These are phyloP conservation scores for Diadema setosum DNA, from an alignment of 35 echinoderm and acorn worm genomes.

Conservation along the genomic window DNA sequence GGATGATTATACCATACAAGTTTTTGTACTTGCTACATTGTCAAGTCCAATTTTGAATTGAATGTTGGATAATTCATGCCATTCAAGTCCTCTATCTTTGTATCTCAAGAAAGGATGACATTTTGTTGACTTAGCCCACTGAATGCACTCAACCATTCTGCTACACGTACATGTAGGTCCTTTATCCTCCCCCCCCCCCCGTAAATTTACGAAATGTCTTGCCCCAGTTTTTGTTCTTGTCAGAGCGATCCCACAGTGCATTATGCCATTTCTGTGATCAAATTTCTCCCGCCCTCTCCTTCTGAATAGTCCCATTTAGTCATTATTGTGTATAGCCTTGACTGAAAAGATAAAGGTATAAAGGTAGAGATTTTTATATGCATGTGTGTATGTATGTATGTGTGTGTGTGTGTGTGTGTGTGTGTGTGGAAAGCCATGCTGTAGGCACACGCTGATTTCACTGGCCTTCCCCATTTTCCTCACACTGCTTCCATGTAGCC, in stretches of 20 bases:
- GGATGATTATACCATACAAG: too few relatives aligned
- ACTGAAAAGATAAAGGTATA: too few relatives aligned
- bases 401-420: background rate
- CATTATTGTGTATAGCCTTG: constrained; percentile 10
- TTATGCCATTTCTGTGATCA: background rate
- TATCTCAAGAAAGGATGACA: too few relatives aligned
- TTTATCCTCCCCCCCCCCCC: background rate
- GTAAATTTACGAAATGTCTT: background rate
- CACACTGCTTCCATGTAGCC: background rate
- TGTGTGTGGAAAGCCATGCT: background rate
- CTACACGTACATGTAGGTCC: background rate
- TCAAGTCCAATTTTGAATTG: too few relatives aligned
- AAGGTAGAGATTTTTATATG: too few relatives aligned
- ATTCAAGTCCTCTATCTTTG: too few relatives aligned
- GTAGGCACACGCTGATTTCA: background rate
- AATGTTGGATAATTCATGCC: too few relatives aligned
- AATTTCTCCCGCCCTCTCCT: too few relatives aligned
- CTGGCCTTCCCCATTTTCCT: background rate
- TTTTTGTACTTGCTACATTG: too few relatives aligned
- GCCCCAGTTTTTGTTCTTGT: background rate
- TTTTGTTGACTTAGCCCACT: too few relatives aligned
- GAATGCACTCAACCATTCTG: background rate
- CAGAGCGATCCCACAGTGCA: background rate
- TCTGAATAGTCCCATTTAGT: background rate
- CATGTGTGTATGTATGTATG: background rate